Percentiles rank a stretch among this genome's conserved stretches.
Evolutionary conservation across 2,113 vertebrate genomes (phyloP).

Genomic region (Spizaetus ornatus): DNA sequence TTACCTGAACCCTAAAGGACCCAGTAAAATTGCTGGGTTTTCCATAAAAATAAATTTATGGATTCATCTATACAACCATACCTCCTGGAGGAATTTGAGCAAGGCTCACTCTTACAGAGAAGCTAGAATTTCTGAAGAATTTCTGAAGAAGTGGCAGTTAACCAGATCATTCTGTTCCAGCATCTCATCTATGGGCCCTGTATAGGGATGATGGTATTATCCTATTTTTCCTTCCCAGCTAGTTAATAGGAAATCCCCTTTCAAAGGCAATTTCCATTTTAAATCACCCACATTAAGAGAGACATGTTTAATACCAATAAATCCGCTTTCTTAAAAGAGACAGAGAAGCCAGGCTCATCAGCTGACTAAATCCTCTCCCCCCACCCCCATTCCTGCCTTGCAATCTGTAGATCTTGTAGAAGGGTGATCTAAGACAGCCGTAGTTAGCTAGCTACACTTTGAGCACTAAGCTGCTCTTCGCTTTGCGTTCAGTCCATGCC

Average conservation of each 20-base stretch:
- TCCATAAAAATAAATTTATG: neutral
- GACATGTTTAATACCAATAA: slow-evolving; percentile 68
- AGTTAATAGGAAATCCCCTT: slow-evolving; percentile 61
- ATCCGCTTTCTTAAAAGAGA: slow-evolving; percentile 59
- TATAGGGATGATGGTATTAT: slow-evolving; percentile 47
- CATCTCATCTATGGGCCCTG: neutral
- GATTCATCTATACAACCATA: neutral
- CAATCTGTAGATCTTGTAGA: slow-evolving; percentile 54
- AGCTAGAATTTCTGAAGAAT: neutral
- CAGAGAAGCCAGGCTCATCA: slow-evolving; percentile 42
- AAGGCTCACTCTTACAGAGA: neutral
- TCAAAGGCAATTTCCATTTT: slow-evolving; percentile 67
- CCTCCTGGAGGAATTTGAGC: neutral
- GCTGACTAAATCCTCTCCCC: slow-evolving; percentile 54
- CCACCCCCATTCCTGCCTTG: slow-evolving; percentile 17
- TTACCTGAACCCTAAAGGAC: neutral
- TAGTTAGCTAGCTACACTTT: slow-evolving; percentile 7
- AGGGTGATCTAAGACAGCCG: slow-evolving; percentile 3
- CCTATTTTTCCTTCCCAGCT: slow-evolving; percentile 61
- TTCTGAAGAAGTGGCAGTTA: slow-evolving; percentile 15
- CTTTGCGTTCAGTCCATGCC: neutral
- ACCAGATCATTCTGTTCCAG: slow-evolving; percentile 9
- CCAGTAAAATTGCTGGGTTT: neutral
- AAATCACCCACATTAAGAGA: slow-evolving; percentile 63
- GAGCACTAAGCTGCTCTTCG: neutral